Percentiles rank a stretch among this genome's conserved stretches.
These are phyloP conservation scores for Neodon shergylaensis DNA, from an alignment of 2,113 vertebrate genomes.

Conservation along the genomic window DNA sequence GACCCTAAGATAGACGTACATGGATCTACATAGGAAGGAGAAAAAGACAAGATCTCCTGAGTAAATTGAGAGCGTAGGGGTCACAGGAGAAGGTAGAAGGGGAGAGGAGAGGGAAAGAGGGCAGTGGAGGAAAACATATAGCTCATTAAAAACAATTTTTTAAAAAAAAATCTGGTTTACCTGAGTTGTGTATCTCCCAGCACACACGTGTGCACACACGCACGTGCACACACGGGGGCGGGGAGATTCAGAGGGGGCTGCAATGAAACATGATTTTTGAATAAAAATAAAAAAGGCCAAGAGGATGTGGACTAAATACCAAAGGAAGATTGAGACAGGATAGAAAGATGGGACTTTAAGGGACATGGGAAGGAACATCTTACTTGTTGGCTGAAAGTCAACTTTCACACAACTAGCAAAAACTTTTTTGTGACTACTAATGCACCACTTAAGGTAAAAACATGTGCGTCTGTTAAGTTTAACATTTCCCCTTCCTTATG, in stretches of 20 bases:
- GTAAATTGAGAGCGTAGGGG: too few relatives aligned
- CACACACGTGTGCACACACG: too few relatives aligned
- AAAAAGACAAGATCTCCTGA: too few relatives aligned
- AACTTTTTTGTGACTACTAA: neutral
- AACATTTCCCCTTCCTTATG: neutral
- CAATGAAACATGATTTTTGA: neutral
- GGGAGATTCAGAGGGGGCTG: neutral
- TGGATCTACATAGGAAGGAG: too few relatives aligned
- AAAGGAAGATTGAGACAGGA: neutral
- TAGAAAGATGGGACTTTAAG: neutral
- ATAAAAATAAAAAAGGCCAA: neutral
- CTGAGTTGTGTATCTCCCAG: neutral
- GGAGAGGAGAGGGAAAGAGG: too few relatives aligned
- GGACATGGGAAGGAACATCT: neutral
- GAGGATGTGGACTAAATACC: neutral
- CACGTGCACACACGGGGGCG: too few relatives aligned
- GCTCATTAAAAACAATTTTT: too few relatives aligned
- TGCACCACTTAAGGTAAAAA: neutral
- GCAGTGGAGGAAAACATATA: too few relatives aligned
- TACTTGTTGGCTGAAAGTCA: neutral
- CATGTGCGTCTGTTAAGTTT: neutral
- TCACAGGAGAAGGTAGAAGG: too few relatives aligned
- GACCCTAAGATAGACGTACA: too few relatives aligned
- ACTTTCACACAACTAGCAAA: neutral
- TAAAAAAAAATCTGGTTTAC: neutral